Base-by-base conservation (phyloP, 2,888 invertebrate species). In the Anagyrus pseudococci region DNA sequence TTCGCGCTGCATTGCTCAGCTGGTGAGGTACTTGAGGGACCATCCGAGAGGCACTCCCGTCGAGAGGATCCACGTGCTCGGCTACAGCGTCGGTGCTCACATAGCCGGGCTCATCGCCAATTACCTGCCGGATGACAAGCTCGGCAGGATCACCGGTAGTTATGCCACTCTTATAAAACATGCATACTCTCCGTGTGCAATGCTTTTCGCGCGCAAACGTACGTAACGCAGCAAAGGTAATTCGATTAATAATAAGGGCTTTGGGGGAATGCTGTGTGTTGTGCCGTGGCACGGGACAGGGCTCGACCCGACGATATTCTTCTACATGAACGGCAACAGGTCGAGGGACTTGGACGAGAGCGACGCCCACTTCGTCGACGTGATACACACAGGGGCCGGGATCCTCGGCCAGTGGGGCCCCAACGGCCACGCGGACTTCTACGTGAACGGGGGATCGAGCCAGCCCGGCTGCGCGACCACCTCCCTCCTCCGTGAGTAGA, bases 361-460 rank as follows among this genome's bases (percentile, higher is more conserved):
- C 0, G 93, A 94, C 74, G 93, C 93, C 0, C 85, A 90, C 72
- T 93, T 93, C 73, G 93, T 93, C 48, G 93, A 93, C 76, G 88
- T 90, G 61, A 77, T 94, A 25, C 94, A 94, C 77, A 94, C 93
- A 0, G 93, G 93, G 0, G 93, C 94, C 0, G 94, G 94, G 0
- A 92, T 94, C 68, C 83, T 94, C 25, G 94, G 94, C 0, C 94
- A 94, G 75, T 93, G 93, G 93, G 93, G 93, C 2, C 92, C 93
- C 0, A 93, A 89, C 68, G 93, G 93, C 0, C 93, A 94, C 76
- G 93, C 92, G 0, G 94, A 94, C 78, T 94, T 93, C 79, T 94
- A 93, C 79, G 91, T 94, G 52, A 94, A 94, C 74, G 94, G 94
- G 0, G 91, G 94, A 23, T 92, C 93, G 33, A 91, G 93, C 74